Evolutionary conservation across 1,140 invertebrate species (phyloP), one percentile per base, ranked within the genome.

Genomic region (Musca domestica): DNA sequence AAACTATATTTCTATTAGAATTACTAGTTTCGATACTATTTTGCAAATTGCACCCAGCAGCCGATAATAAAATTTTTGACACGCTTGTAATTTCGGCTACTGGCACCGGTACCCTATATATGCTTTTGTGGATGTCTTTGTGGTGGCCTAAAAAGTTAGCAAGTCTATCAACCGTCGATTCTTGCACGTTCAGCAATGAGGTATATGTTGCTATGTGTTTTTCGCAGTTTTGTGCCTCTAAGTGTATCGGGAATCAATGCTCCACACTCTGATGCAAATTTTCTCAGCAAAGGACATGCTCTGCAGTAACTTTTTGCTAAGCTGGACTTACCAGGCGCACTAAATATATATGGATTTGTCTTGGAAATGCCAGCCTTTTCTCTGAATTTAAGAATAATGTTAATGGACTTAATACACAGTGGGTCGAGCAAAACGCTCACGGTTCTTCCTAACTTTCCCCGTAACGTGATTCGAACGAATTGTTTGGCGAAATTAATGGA

Each of bases 141-240:
- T 58, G 54, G 27, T 58, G 54, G 3, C 54, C 54, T 25, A 58
- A 27, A 17, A 58, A 58, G 4, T 58, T 58, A 15, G 54, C 54
- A n/a, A 58, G 15, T 25, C 19, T 25, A 27, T 58, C 54, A 12
- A 58, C 54, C n/a, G 54, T 27, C 12, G 54, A 12, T 17, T 30
- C 54, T 25, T 58, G 23, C 10, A 58, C 27, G 19, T 58, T 58
- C 7, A 58, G 15, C 12, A 58, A 30, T 3, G 54, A 58, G 25
- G 54, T 58, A 19, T 58, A 30, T 6, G 54, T 58, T n/a, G 54
- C 54, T n/a, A 58, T 58, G 27, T 58, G 54, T 17, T 58, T n/a
- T 58, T 30, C 25, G 25, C 27, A 58, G n/a, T 15, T 23, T 27
- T 27, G 54, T 58, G 14, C 54, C 54, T 30, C 25, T 25, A 20